Percentiles rank a stretch among this genome's conserved stretches.
These are phyloP conservation scores for Salminus brasiliensis DNA, from an alignment of 2,113 vertebrate genomes.

Conservation along the genomic window DNA sequence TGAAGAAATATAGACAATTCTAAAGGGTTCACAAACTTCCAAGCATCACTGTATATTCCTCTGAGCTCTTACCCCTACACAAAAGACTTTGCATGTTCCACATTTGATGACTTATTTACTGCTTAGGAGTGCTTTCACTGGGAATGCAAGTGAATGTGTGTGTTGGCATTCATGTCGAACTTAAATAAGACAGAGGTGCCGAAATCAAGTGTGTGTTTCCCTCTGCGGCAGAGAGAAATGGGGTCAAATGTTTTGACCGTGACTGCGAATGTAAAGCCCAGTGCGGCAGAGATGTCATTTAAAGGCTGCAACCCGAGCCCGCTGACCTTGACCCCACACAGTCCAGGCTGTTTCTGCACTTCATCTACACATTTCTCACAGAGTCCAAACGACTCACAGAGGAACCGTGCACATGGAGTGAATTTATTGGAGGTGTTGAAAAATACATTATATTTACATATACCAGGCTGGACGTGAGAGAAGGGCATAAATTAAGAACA, in stretches of 20 bases:
- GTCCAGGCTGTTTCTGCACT: slow-evolving; percentile 37
- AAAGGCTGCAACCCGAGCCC: slow-evolving; percentile 20
- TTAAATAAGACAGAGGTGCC: slow-evolving; percentile 37
- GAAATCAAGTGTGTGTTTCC: slow-evolving; percentile 4
- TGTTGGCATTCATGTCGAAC: slow-evolving; percentile 5
- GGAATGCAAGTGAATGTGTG: slow-evolving; percentile 8
- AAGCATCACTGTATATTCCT: too few species aligned
- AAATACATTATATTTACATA: slow-evolving; percentile 3
- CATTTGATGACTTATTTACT: neutral
- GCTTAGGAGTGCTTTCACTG: slow-evolving; percentile 1
- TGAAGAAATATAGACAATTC: too few species aligned
- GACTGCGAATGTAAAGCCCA: slow-evolving; percentile 26
- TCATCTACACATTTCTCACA: slow-evolving; percentile 24
- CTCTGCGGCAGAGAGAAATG: neutral
- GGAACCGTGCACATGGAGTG: neutral
- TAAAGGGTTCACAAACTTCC: too few species aligned
- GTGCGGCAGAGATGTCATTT: neutral
- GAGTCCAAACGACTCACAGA: slow-evolving; percentile 3
- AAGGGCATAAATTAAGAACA: neutral
- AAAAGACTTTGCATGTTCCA: too few species aligned
- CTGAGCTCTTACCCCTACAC: too few species aligned
- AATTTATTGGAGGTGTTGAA: slow-evolving; percentile 27
- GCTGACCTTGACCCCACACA: slow-evolving; percentile 25
- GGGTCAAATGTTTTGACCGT: slow-evolving; percentile 41
- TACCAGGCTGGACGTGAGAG: neutral